phyloP scores from a whole-genome alignment of 2,797 vertebrate species.

The Sebastes itinus region DNA sequence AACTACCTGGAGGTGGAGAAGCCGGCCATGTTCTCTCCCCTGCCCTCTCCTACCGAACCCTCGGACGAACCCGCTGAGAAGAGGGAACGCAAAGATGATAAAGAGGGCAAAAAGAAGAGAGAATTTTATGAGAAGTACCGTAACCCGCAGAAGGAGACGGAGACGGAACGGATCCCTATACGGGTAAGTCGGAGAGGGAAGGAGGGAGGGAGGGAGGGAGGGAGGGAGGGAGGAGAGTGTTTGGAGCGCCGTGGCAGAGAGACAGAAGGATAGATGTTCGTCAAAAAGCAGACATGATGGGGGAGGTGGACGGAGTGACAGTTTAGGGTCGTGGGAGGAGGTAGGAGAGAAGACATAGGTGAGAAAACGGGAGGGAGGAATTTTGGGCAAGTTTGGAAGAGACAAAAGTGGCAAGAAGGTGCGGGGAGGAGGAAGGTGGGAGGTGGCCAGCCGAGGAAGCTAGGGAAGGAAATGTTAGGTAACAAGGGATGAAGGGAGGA shows the following conservation, averaged over 20 bases:
- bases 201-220: background rate
- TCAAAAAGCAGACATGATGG: slow-evolving; percentile 51
- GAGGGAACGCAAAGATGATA: slow-evolving; percentile 93
- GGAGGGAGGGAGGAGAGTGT: slow-evolving; percentile 13
- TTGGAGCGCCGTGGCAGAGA: slow-evolving; percentile 4
- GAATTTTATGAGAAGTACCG: slow-evolving; percentile 98
- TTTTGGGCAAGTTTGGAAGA: slow-evolving; percentile 38
- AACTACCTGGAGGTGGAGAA: slow-evolving; percentile 98
- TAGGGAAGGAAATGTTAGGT: slow-evolving; percentile 75
- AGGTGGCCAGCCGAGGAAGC: slow-evolving; percentile 55
- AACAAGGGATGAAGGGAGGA: slow-evolving; percentile 76
- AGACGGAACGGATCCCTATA: slow-evolving; percentile 91
- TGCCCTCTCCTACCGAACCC: slow-evolving; percentile 83
- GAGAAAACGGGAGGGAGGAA: slow-evolving; percentile 55
- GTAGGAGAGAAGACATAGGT: slow-evolving; percentile 49
- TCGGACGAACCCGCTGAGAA: slow-evolving; percentile 97
- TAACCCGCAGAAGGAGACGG: slow-evolving; percentile 95
- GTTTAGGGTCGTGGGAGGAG: slow-evolving; percentile 55
- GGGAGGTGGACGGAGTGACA: slow-evolving; percentile 57
- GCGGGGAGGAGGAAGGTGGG: slow-evolving; percentile 34
- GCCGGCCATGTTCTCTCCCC: slow-evolving; percentile 79
- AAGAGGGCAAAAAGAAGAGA: slow-evolving; percentile 91
- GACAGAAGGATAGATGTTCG: slow-evolving; percentile 48
- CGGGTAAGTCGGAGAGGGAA: slow-evolving; percentile 83
- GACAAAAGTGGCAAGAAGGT: slow-evolving; percentile 55